Evolutionary conservation across 2,113 vertebrate genomes (phyloP), one percentile per base, ranked within the genome.

Genomic region (Oceanites oceanicus): DNA sequence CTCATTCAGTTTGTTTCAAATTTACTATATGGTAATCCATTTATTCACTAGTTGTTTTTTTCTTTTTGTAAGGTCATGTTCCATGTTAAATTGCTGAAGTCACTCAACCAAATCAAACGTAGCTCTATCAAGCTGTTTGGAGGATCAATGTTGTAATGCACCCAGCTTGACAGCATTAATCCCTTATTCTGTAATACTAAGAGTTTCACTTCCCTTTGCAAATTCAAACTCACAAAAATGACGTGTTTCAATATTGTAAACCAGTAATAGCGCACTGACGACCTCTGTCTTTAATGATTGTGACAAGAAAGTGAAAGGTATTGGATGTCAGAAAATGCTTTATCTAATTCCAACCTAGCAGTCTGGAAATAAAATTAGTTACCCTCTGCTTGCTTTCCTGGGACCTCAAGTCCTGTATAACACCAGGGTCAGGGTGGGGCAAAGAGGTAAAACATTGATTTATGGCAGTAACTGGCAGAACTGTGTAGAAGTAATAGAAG

Each of bases 61-160:
- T 32, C 2, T 87, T 88, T 91, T 71, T 88, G 29, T 94, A 86
- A 81, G 66, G 45, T 88, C 50, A 85, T 32, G n/a, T 70, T 95
- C 72, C 44, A 30, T 36, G 42, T 25, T 32, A 85, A 86, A 91
- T 62, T 59, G 80, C 40, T 86, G 55, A 79, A 94, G 53, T 86
- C 50, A 86, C 38, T 91, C 53, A 84, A 38, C 32, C 34, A 95
- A 67, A 94, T 85, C 72, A 92, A 96, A 93, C 49, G 2, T 49
- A 88, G n/a, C 10, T 92, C 55, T 88, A 36, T 75, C 42, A 87
- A 44, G 16, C 22, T 70, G 6, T 44, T 81, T 67, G 15, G 20
- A 85, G 25, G 66, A 91, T 94, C 76, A 90, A 7, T 52, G 49
- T 12, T 42, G 40, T 61, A 94, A 94, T 56, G 44, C 42, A 90